Base-by-base conservation (phyloP, 2,888 invertebrate genomes). In the Nymphalis c-album region DNA sequence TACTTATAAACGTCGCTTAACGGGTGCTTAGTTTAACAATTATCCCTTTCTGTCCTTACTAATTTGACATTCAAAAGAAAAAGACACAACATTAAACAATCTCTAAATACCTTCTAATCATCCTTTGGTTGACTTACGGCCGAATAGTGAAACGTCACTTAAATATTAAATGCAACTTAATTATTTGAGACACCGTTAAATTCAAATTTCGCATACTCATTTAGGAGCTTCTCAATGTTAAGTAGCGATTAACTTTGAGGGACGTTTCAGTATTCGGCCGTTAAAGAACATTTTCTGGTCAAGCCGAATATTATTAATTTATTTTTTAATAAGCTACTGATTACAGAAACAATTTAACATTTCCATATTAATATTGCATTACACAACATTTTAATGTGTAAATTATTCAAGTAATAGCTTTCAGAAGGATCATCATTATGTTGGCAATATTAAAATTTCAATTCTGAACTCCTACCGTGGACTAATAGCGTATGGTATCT, bases 401-500 rank as follows among this genome's bases (percentile, higher is more conserved):
- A 55, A 31, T 55, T 31, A 55, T 55, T 55, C n/a, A 17, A n/a
- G 31, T 31, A 55, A 17, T 55, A 55, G 26, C 26, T 55, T 35
- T 40, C 40, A 16, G 57, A 8, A 35, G 18, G 57, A 57, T 57
- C 57, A 57, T 18, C 57, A 57, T 57, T 57, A 57, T 40, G 57
- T 40, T 18, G 57, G 57, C 40, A 57, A 40, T 40, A 40, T 57
- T 40, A 18, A 40, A 40, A 57, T 35, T 57, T 40, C 18, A 40
- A 57, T 40, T 26, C 2, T 55, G 13, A 55, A 31, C 53, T 31
- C 31, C n/a, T 7, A 31, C 31, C 3, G 13, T 26, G 53, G 26
- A 31, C 31, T 55, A 55, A 31, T 26, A 55, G 26, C 53, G 31
- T 55, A 55, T n/a, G 53, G 31, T 13, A 40, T 40, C 40, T 13